A percentile compares a stretch with the other conserved stretches of the same genome.
Conservation (phyloP, 2,797 vertebrate species). For the Sebastes matsubarae region DNA sequence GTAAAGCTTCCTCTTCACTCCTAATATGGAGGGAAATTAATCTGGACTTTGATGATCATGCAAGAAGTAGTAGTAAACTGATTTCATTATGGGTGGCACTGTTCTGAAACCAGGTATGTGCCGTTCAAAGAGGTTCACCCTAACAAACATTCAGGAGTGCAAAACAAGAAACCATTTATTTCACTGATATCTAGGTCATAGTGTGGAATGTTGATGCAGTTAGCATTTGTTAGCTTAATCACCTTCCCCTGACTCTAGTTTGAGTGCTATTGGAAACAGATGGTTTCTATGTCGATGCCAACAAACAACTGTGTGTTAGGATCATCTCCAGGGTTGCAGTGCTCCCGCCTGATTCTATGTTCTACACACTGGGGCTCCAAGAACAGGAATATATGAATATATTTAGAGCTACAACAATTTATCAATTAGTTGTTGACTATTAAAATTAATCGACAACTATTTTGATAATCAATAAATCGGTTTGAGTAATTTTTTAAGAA, state of each 20-base stretch:
- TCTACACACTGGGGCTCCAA: not conserved
- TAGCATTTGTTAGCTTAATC: conserved; percentile 49
- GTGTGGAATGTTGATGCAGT: conserved; percentile 52
- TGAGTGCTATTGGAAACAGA: conserved; percentile 49
- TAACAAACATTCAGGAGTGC: not conserved
- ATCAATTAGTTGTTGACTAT: too few species aligned
- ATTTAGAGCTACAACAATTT: not conserved
- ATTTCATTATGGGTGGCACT: not conserved
- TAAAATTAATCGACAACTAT: too few species aligned
- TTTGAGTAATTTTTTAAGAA: too few species aligned
- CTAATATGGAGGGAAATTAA: not conserved
- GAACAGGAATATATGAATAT: not conserved
- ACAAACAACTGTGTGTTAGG: conserved; percentile 39
- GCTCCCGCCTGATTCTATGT: not conserved
- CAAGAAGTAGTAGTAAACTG: not conserved
- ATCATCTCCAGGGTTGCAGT: conserved; percentile 9
- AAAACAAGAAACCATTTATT: not conserved
- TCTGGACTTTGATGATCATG: not conserved
- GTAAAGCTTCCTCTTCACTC: not conserved
- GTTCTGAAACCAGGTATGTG: not conserved
- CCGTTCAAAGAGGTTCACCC: not conserved
- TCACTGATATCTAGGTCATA: not conserved
- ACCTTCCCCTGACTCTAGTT: conserved; percentile 66
- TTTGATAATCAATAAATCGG: too few species aligned
- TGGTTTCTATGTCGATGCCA: conserved; percentile 26